Conservation (phyloP, 2,797 vertebrate species). For the Glyptemys insculpta region DNA sequence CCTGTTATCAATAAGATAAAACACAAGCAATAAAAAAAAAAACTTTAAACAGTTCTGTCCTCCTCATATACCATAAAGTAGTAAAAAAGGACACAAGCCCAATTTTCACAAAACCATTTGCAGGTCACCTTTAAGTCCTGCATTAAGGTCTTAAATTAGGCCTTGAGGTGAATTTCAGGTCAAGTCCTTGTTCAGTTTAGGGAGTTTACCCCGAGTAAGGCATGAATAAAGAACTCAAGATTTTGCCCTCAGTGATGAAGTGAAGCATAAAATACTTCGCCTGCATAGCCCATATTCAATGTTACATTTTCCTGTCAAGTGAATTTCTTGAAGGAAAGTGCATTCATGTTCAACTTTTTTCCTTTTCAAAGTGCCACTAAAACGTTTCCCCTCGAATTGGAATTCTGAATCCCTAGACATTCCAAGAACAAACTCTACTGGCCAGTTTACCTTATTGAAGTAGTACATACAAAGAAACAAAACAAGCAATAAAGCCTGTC, state of each 20-base stretch:
- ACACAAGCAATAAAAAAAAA: not conserved
- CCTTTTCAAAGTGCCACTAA: not conserved
- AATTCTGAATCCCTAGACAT: not conserved
- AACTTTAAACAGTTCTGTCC: not conserved
- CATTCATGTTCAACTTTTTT: not conserved
- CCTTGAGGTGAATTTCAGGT: not conserved
- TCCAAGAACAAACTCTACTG: not conserved
- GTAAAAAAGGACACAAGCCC: not conserved
- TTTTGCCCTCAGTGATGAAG: not conserved
- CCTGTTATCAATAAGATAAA: not conserved
- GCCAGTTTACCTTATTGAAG: slow-evolving; percentile 26
- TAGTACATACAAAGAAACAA: not conserved
- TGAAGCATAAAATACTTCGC: not conserved
- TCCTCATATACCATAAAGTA: not conserved
- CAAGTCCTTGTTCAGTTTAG: not conserved
- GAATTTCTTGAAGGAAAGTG: slow-evolving; percentile 15
- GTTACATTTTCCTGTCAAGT: not conserved
- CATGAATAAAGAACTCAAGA: not conserved
- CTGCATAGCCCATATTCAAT: not conserved
- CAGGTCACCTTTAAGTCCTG: not conserved
- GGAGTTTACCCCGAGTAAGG: not conserved
- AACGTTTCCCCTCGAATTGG: not conserved
- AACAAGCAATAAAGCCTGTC: slow-evolving; percentile 14
- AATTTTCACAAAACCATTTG: not conserved
- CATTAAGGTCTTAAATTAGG: not conserved